phyloP scores from a whole-genome alignment of 2,888 invertebrate species.

The Sisyra terminalis region DNA sequence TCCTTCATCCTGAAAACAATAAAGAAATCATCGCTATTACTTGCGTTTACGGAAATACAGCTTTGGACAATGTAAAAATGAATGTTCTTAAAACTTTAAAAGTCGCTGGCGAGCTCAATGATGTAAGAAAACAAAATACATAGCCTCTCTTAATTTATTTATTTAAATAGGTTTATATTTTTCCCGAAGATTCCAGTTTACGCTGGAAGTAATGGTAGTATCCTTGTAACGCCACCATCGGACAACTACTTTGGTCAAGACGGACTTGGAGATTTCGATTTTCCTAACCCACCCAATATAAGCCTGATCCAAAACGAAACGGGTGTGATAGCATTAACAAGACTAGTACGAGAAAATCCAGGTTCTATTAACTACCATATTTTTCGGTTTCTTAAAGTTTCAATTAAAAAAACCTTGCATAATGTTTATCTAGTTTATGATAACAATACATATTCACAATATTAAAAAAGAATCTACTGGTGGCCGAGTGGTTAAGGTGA shows the following conservation, averaged over 20 bases:
- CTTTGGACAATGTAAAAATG: constrained; percentile 26
- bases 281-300: constrained; percentile 20
- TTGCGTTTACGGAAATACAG: constrained; percentile 34
- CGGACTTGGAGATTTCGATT: constrained; percentile 31
- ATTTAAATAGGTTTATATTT: no score
- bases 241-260: constrained; percentile 25
- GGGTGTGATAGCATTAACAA: constrained; percentile 25
- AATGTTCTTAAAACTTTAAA: constrained; percentile 33
- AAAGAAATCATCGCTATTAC: constrained; percentile 35
- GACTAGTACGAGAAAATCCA: constrained; percentile 21
- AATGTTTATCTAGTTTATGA: no score
- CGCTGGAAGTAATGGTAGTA: constrained; percentile 22
- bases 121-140: no score
- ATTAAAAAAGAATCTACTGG: no score
- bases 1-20: constrained; percentile 13
- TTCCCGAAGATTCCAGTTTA: constrained; percentile 30
- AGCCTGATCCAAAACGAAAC: constrained; percentile 21
- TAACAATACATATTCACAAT: no score
- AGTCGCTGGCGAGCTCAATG: constrained; percentile 19
- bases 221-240: constrained; percentile 18
- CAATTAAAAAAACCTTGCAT: no score
- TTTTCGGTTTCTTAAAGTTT: no score
- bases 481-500: no score
- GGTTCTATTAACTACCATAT: constrained; percentile 15
- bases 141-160: no score